These are phyloP conservation scores for Chondrosia reniformis DNA, from an alignment of 37 sponge, comb jelly and placozoan genomes.

Conservation along the genomic window DNA sequence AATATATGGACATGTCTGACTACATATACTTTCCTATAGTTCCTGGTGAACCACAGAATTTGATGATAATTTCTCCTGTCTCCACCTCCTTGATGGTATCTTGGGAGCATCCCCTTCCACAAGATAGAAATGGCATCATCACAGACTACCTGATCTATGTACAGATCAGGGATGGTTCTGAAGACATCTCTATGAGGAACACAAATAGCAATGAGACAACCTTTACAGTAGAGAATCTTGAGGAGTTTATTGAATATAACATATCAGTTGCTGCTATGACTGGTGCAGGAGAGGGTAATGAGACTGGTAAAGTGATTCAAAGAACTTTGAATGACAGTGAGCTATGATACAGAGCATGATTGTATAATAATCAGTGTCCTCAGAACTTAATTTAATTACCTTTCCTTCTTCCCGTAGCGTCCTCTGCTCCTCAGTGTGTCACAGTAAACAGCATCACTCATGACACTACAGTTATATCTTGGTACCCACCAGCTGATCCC, in stretches of 20 bases:
- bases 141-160: constrained; percentile 17
- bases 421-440: constrained; percentile 31
- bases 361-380: background rate
- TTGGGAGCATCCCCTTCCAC: constrained; percentile 27
- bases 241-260: background rate
- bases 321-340: constrained; percentile 39
- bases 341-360: background rate
- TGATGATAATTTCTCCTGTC: background rate
- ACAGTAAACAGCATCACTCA: background rate
- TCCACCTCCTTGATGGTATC: constrained; percentile 27
- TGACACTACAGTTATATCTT: constrained; percentile 19
- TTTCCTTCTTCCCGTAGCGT: constrained; percentile 8
- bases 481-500: constrained; percentile 37
- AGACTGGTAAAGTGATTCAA: background rate
- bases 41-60: constrained; percentile 23
- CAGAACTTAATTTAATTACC: too few species aligned
- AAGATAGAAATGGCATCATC: constrained; percentile 30
- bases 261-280: constrained; percentile 25
- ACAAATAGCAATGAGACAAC: background rate
- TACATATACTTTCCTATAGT: constrained; percentile 16
- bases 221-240: background rate
- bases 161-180: background rate
- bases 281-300: constrained; percentile 20
- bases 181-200: background rate
- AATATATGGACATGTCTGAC: too few species aligned